Base-by-base conservation (phyloP, 2,113 vertebrate genomes). In the Coptodon rendalli region DNA sequence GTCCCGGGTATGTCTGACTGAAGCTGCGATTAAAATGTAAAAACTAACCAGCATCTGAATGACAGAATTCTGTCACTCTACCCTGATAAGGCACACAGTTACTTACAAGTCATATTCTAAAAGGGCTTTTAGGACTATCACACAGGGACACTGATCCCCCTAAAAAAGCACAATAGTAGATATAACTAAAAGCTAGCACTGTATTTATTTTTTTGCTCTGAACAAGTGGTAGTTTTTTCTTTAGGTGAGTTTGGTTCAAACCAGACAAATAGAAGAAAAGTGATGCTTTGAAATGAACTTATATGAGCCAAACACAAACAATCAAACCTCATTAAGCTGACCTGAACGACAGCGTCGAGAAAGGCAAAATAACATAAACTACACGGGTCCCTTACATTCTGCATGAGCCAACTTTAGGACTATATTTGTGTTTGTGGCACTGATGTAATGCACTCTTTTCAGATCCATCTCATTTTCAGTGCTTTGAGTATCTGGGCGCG, bases 401-500 rank as follows among this genome's bases (percentile, higher is more conserved):
- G 17, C 27, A 52, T 78, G 73, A 52, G 45, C 27, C 45, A 78
- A 78, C 73, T 34, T 78, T 8, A 52, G 73, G 17, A 34, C 73
- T 50, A 31, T 78, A 50, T 78, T 78, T 52, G 17, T 78, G 17
- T 50, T 52, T 52, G 45, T 78, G 45, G 27, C 73, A 52, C 27
- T 52, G 27, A 2, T 52, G 45, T 78, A 78, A 78, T 52, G 6
- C 43, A 52, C 45, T 29, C 17, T 78, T 78, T 52, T 78, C 45
- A 78, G 27, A 78, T 31, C 27, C 45, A 52, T 31, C 73, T 78
- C 0, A 78, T 52, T 78, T 78, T 29, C 43, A n/a, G 78, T 13
- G 52, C 24, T 86, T 29, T 36, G 45, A 56, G 34, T 16, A 71
- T 29, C 45, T 17, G 68, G 86, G 87, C 76, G 59, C 43, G 68